Percentiles rank a stretch among this genome's conserved stretches.
Evolutionary conservation across 1,140 invertebrate species (phyloP).

Genomic region (Drosophila arizonae): DNA sequence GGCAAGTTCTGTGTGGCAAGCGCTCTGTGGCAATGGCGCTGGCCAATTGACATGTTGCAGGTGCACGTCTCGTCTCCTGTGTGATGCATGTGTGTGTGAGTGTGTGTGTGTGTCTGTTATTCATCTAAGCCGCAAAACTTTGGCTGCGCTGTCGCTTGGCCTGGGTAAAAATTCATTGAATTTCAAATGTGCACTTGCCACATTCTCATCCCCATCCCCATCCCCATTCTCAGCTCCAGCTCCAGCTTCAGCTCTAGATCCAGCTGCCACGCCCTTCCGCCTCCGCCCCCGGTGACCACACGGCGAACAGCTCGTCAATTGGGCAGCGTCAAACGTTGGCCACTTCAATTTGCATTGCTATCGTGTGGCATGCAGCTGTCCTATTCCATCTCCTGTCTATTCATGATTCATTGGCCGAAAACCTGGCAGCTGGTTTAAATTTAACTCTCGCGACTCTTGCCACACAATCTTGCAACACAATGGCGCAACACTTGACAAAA

Average conservation of each 20-base stretch:
- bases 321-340: slow-evolving; percentile 64
- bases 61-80: slow-evolving; percentile 10
- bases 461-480: slow-evolving; percentile 28
- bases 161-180: slow-evolving; percentile 80
- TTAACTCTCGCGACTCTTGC: slow-evolving; percentile 35
- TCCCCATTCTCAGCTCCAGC: too few relatives aligned
- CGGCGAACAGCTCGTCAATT: slow-evolving; percentile 48
- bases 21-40: slow-evolving; percentile 49
- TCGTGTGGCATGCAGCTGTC: slow-evolving; percentile 18
- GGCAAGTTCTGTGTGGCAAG: slow-evolving; percentile 45
- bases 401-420: slow-evolving; percentile 69
- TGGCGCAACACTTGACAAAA: slow-evolving; percentile 33
- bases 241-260: too few relatives aligned
- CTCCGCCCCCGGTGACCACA: not conserved
- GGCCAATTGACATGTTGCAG: slow-evolving; percentile 69
- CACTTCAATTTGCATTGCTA: slow-evolving; percentile 78
- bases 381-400: slow-evolving; percentile 31
- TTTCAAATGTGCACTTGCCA: slow-evolving; percentile 62
- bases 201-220: not conserved
- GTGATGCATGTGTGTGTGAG: not conserved
- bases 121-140: slow-evolving; percentile 63
- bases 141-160: slow-evolving; percentile 25
- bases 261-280: not conserved
- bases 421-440: slow-evolving; percentile 33
- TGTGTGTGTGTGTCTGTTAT: slow-evolving; percentile 38